phyloP scores from a whole-genome alignment of 1,140 invertebrate species.

The Ceratoteleas bidentatus region DNA sequence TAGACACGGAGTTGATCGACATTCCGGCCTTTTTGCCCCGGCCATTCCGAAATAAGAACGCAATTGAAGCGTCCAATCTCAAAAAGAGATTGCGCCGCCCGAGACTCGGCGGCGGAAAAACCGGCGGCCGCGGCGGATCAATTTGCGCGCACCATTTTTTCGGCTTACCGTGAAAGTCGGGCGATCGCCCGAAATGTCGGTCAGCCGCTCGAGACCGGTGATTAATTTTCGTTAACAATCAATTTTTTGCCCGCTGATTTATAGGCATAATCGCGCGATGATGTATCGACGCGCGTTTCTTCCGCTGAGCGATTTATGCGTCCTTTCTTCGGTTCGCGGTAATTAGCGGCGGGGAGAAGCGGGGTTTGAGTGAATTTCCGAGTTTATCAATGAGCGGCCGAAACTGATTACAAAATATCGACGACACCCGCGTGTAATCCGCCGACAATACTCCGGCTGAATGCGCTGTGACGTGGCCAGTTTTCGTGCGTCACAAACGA shows the following conservation, averaged over 20 bases:
- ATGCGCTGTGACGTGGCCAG: constrained; percentile 5
- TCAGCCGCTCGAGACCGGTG: too few species aligned
- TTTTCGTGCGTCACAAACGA: constrained; percentile 12
- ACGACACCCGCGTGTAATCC: constrained; percentile 28
- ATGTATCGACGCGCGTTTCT: too few species aligned
- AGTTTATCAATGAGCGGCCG: constrained; percentile 55
- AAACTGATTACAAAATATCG: constrained; percentile 53
- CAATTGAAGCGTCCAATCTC: constrained; percentile 57
- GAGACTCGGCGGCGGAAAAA: too few species aligned
- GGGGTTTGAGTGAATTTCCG: constrained; percentile 42
- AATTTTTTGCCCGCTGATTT: too few species aligned
- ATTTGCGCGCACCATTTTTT: constrained; percentile 36
- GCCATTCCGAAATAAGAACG: constrained; percentile 50
- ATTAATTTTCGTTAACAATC: too few species aligned
- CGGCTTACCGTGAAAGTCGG: constrained; percentile 27
- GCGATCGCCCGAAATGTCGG: constrained; percentile 17
- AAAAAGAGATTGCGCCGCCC: constrained; percentile 40
- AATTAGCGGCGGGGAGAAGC: neutral
- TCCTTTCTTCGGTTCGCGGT: neutral
- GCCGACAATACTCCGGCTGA: constrained; percentile 26
- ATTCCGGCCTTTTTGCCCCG: constrained; percentile 36
- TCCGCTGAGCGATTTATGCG: too few species aligned
- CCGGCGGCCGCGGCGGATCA: constrained; percentile 18
- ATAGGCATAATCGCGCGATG: too few species aligned
- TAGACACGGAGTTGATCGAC: constrained; percentile 51